Percentiles rank a stretch among this genome's conserved stretches.
These are phyloP conservation scores for Leptopilina clavipes DNA, from an alignment of 1,140 invertebrate genomes.

Conservation along the genomic window DNA sequence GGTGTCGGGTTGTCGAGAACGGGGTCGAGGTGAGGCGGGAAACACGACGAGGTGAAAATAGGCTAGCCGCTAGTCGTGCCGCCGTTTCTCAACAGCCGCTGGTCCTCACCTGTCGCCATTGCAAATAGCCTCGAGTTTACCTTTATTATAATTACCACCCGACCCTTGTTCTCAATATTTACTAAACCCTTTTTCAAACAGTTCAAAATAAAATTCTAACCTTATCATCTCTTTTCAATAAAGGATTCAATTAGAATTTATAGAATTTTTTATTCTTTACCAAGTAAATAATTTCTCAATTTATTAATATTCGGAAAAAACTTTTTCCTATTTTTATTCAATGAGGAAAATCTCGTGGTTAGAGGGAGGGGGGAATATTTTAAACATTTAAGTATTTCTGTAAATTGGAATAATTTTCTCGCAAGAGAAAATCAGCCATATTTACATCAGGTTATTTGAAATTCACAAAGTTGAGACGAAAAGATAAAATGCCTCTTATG, in stretches of 20 bases:
- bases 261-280: too few species aligned
- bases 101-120: conserved; percentile 9
- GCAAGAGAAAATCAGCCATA: not conserved
- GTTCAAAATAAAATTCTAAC: too few species aligned
- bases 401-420: not conserved
- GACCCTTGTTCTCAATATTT: too few species aligned
- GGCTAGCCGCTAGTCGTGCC: conserved; percentile 1
- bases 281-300: too few species aligned
- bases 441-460: conserved; percentile 8
- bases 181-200: too few species aligned
- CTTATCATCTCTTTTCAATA: too few species aligned
- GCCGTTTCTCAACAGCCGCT: conserved; percentile 29
- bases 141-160: conserved; percentile 25
- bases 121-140: not conserved
- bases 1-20: conserved; percentile 42
- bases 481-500: conserved; percentile 21
- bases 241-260: too few species aligned
- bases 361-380: too few species aligned
- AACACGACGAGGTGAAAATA: conserved; percentile 11
- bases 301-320: too few species aligned
- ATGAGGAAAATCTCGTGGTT: too few species aligned
- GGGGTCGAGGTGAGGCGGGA: not conserved
- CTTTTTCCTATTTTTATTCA: too few species aligned
- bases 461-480: not conserved
- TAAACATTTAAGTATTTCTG: too few species aligned